Evolutionary conservation across 2,797 vertebrate genomes (phyloP).

Genomic region (Acanthiza pusilla): DNA sequence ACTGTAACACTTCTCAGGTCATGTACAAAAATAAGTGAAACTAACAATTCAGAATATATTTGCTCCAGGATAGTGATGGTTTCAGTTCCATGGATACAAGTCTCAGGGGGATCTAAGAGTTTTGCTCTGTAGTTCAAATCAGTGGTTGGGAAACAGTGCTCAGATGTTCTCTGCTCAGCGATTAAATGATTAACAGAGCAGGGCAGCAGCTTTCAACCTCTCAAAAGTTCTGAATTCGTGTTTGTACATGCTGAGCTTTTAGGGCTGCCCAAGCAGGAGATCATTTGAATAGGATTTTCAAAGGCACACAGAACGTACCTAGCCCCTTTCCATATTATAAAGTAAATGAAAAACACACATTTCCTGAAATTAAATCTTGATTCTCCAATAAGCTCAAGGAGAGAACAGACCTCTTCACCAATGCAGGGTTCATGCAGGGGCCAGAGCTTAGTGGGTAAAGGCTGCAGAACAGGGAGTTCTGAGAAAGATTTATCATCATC

Average conservation of each 20-base stretch:
- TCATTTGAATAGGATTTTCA: slow-evolving; percentile 37
- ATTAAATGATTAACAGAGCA: slow-evolving; percentile 24
- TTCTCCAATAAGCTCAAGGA: background rate
- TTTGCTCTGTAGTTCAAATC: background rate
- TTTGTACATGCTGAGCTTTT: slow-evolving; percentile 14
- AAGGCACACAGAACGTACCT: background rate
- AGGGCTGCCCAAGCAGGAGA: background rate
- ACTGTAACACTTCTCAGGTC: background rate
- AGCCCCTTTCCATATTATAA: background rate
- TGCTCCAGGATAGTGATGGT: background rate
- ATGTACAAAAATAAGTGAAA: background rate
- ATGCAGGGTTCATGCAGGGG: accelerated
- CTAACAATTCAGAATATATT: background rate
- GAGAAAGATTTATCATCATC: background rate
- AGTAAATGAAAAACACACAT: background rate
- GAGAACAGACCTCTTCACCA: background rate
- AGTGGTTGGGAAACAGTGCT: background rate
- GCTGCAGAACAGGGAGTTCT: background rate
- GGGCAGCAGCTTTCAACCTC: slow-evolving; percentile 15
- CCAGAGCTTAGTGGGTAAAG: background rate
- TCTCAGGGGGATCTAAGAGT: background rate
- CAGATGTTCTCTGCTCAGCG: background rate
- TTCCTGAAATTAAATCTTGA: slow-evolving; percentile 14
- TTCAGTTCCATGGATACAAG: background rate
- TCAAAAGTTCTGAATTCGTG: background rate